Conservation (phyloP, 2,888 invertebrate species). For the Sminthurinus aureus region DNA sequence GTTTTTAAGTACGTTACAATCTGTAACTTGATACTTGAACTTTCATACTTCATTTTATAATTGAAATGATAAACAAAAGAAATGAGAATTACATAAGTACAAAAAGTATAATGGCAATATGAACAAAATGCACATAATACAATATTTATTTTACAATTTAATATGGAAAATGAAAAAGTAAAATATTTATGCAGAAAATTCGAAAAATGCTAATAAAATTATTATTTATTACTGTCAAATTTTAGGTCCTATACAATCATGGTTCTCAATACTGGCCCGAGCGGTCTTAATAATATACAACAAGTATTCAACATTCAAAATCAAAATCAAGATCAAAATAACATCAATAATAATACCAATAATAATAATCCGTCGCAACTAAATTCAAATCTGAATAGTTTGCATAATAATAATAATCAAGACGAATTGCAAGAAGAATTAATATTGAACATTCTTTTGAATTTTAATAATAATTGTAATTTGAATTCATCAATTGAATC, state of each 20-base stretch:
- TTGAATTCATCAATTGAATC: neutral
- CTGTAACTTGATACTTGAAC: too few relatives aligned
- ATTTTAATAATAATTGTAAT: neutral
- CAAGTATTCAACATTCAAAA: neutral
- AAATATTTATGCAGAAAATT: neutral
- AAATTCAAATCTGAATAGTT: too few relatives aligned
- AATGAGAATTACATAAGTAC: neutral
- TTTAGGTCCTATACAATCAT: slow-evolving; percentile 27
- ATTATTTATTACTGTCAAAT: neutral
- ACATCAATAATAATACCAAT: neutral
- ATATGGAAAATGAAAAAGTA: neutral
- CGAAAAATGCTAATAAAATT: neutral
- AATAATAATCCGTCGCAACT: neutral
- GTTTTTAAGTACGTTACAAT: too few relatives aligned
- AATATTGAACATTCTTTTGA: neutral
- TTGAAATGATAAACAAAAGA: neutral
- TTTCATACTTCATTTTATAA: neutral
- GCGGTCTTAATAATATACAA: slow-evolving; percentile 34
- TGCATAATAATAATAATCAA: neutral
- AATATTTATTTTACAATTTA: too few relatives aligned
- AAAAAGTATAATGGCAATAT: neutral
- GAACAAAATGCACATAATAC: neutral
- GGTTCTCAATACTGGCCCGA: slow-evolving; percentile 26
- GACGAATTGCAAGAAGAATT: neutral
- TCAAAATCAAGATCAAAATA: slow-evolving; percentile 15